Percentiles rank a stretch among this genome's conserved stretches.
Conservation (phyloP, 2,113 vertebrate genomes). For the Eclectus roratus region DNA sequence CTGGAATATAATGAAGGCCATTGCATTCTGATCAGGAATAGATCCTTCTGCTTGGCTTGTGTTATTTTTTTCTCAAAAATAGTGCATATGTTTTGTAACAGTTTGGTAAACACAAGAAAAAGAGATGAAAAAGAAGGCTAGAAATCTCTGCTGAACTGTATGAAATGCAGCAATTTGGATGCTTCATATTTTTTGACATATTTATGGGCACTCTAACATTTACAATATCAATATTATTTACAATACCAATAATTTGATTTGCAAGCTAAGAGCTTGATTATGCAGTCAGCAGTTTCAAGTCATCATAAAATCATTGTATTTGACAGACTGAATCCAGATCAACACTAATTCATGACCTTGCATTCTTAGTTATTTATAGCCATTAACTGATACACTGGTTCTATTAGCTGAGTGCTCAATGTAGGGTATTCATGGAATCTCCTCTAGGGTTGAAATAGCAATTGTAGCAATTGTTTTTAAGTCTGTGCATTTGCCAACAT, state of each 20-base stretch:
- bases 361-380: slow-evolving; percentile 11
- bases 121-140: slow-evolving; percentile 39
- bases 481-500: neutral
- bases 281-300: neutral
- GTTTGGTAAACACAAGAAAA: slow-evolving; percentile 59
- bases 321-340: neutral
- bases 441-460: neutral
- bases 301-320: neutral
- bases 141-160: slow-evolving; percentile 28
- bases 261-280: neutral
- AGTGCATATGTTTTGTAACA: slow-evolving; percentile 65
- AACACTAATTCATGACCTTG: neutral
- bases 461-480: slow-evolving; percentile 21
- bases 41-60: slow-evolving; percentile 73
- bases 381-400: neutral
- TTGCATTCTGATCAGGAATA: slow-evolving; percentile 78
- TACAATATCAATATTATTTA: neutral
- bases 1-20: slow-evolving; percentile 73
- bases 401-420: neutral
- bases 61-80: slow-evolving; percentile 67
- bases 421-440: slow-evolving; percentile 4
- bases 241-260: neutral
- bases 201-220: neutral
- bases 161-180: neutral
- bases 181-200: neutral